Conservation (phyloP, 2,797 vertebrate genomes). For the Tragelaphus eurycerus region DNA sequence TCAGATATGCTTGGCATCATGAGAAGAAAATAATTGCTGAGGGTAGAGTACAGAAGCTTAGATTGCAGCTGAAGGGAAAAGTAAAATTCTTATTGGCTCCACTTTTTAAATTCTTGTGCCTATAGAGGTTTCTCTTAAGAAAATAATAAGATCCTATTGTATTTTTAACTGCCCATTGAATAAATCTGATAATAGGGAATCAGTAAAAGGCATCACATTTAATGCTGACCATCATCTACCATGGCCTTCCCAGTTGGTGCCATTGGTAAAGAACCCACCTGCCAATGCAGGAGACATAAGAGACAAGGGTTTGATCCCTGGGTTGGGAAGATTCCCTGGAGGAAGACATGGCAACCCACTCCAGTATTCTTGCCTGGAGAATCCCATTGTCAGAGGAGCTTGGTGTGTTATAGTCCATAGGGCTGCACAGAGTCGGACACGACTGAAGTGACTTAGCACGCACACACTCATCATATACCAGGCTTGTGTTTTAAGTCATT, state of each 20-base stretch:
- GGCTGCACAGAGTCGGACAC: not conserved
- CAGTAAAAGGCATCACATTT: not conserved
- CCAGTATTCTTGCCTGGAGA: not conserved
- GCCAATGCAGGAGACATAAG: not conserved
- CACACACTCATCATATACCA: not conserved
- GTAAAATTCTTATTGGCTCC: not conserved
- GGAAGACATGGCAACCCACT: not conserved
- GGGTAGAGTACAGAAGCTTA: not conserved
- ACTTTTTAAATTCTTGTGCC: not conserved
- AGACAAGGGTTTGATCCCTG: not conserved
- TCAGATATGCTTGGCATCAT: not conserved
- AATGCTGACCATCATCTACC: not conserved
- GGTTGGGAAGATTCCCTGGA: not conserved
- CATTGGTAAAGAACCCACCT: not conserved
- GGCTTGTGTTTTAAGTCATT: not conserved
- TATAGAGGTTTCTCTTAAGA: not conserved
- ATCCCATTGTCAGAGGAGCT: not conserved
- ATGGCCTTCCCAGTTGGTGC: not conserved
- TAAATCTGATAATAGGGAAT: not conserved
- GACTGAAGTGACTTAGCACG: not conserved
- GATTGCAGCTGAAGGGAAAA: not conserved
- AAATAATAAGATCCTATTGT: constrained; percentile 10
- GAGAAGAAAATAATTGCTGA: not conserved
- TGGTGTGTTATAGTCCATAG: not conserved
- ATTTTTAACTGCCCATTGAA: not conserved